Evolutionary conservation across 2,113 vertebrate species (phyloP), one percentile per base, ranked within the genome.

Genomic region (Danionella cerebrum): DNA sequence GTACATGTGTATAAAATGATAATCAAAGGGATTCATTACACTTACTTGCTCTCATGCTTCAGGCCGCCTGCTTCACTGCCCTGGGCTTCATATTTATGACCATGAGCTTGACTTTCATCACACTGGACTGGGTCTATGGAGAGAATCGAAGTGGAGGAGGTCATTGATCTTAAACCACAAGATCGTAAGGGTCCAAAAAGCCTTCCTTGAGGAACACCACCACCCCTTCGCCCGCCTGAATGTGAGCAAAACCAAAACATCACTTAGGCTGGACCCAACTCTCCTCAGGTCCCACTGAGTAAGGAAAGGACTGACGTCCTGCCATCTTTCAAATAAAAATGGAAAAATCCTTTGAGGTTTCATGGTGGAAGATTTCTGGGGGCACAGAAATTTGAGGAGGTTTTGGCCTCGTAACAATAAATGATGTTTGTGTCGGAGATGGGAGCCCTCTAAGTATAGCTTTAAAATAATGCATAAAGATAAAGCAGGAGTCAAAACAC

Each of bases 31-130:
- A n/a, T n/a, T n/a, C n/a, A n/a, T n/a, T n/a, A n/a, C 45, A 48
- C 1, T 42, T 1, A 38, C 2, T 33, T 33, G 14, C 12, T 38
- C 12, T 45, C 16, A 42, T 19, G 71, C 29, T 25, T 18, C 76
- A 94, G 91, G 92, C 89, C 27, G 84, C 88, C 3, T 86, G 87
- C 65, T 94, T 94, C 66, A 81, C 89, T 2, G 65, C 80, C 2
- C 51, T 91, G 58, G 92, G 92, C 2, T 87, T 92, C 72, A 69
- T 91, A 31, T 91, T 94, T 76, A 94, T 93, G 91, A 76, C 80
- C 4, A 85, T 90, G 87, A 93, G 89, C 52, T 77, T 93, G 72
- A 89, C 89, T 0, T 92, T 94, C 74, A 91, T 93, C 55, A 80
- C 83, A 5, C 55, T 84, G 0, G 90, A 91, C 72, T 94, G 92